phyloP scores from a whole-genome alignment of 37 sponge, comb jelly and placozoan species.

The Bolinopsis microptera region DNA sequence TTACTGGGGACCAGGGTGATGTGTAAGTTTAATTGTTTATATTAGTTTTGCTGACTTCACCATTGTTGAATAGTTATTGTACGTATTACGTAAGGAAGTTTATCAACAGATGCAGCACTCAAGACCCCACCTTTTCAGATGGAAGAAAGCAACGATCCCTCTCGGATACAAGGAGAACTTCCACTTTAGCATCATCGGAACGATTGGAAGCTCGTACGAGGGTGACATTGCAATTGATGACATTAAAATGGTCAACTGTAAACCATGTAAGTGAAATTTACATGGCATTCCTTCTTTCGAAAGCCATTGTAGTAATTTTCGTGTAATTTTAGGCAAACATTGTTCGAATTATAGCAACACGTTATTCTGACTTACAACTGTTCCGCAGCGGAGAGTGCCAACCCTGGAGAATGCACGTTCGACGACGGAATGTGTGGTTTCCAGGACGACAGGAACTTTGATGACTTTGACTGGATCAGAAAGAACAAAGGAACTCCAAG shows the following conservation, averaged over 20 bases:
- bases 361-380: too few species aligned
- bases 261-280: slow-evolving; percentile 63
- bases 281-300: too few species aligned
- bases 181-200: slow-evolving; percentile 58
- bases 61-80: too few species aligned
- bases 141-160: slow-evolving; percentile 59
- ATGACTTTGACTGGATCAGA: slow-evolving; percentile 66
- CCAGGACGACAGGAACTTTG: slow-evolving; percentile 43
- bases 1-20: slow-evolving; percentile 67
- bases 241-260: slow-evolving; percentile 65
- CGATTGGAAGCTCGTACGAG: slow-evolving; percentile 46
- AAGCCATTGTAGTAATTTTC: too few species aligned
- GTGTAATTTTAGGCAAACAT: too few species aligned
- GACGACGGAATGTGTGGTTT: slow-evolving; percentile 65
- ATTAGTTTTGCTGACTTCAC: too few species aligned
- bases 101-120: too few species aligned
- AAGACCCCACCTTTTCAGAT: neutral
- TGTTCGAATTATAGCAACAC: too few species aligned
- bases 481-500: slow-evolving; percentile 52
- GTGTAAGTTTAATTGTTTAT: too few species aligned
- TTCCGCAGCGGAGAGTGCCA: slow-evolving; percentile 53
- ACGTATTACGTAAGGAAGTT: too few species aligned
- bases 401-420: slow-evolving; percentile 59
- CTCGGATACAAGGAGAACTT: neutral
- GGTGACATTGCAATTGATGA: slow-evolving; percentile 69